These are phyloP conservation scores for Cephus nigrinus DNA, from an alignment of 2,888 invertebrate genomes.

Conservation along the genomic window DNA sequence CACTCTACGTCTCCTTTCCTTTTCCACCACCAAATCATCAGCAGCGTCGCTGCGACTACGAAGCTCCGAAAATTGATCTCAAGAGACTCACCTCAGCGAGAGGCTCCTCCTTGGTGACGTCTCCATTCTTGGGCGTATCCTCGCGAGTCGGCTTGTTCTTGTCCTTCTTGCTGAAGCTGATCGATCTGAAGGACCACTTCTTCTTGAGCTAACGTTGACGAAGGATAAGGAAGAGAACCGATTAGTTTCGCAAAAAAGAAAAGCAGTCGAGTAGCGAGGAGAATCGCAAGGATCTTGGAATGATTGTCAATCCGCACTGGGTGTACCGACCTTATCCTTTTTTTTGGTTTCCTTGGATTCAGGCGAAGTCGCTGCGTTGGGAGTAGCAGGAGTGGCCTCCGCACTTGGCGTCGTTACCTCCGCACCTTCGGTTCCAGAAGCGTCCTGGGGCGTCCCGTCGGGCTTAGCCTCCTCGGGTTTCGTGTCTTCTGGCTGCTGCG, in stretches of 20 bases:
- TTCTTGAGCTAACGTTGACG: constrained; percentile 75
- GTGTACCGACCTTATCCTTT: constrained; percentile 57
- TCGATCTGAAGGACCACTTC: constrained; percentile 90
- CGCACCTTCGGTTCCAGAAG: constrained; percentile 51
- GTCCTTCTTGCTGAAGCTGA: constrained; percentile 89
- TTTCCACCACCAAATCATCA: too few species aligned
- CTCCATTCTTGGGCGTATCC: constrained; percentile 71
- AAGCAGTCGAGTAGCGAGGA: neutral
- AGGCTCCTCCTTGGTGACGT: constrained; percentile 70
- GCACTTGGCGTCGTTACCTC: constrained; percentile 60
- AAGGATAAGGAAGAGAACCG: constrained; percentile 16
- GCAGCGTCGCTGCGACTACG: neutral
- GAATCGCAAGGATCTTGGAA: neutral
- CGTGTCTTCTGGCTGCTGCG: constrained; percentile 9
- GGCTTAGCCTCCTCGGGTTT: constrained; percentile 48
- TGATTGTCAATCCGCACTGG: neutral
- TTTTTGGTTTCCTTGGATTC: constrained; percentile 63
- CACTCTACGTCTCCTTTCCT: too few species aligned
- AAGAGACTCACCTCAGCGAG: constrained; percentile 70
- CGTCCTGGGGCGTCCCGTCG: constrained; percentile 56
- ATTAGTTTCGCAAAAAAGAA: neutral
- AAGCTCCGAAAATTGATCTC: neutral
- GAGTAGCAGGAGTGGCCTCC: constrained; percentile 55
- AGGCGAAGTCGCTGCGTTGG: constrained; percentile 56
- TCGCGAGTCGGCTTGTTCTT: constrained; percentile 85